Base-by-base conservation (phyloP, 2,113 vertebrate genomes). In the Terrapene triunguis region DNA sequence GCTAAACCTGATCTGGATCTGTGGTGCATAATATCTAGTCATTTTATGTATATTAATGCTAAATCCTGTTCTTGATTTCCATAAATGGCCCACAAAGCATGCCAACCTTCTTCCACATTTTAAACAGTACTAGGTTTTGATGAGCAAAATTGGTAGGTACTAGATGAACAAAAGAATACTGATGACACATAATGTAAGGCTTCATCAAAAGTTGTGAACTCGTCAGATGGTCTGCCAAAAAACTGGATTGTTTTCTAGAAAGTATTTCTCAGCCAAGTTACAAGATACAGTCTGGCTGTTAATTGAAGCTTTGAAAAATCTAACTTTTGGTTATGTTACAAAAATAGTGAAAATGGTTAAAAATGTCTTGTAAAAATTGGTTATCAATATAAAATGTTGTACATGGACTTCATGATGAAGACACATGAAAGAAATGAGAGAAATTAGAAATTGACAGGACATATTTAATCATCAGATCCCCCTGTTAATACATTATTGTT, bases 41-140 rank as follows among this genome's bases (percentile, higher is more conserved):
- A 94, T 91, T 97, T 95, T 48, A 93, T 92, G 85, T 90, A 96
- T 94, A 97, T 97, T 94, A 95, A 95, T 97, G 94, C 78, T 48
- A 96, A 98, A 97, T 97, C 95, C 96, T 90, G 81, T 89, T 94
- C 89, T 97, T 97, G 92, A 97, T 97, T 98, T 98, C 96, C 83
- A 76, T 98, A 97, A 97, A 89, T 93, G 91, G 95, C 96, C 96
- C 57, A 82, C 35, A 85, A 69, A 87, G 86, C 85, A 91, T 91
- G 92, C 94, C 79, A 96, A 78, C 89, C 84, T 92, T 81, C 80
- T 93, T 97, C 86, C 35, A 79, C 1, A 5, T 89, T 93, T 96
- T 96, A 94, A 96, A 97, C 69, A 85, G 88, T 59, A 82, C 90
- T 48, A 72, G 55, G 62, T 93, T 90, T 92, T 97, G 94, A 97